These are phyloP conservation scores for Micromesistius poutassou DNA, from an alignment of 2,797 vertebrate species.

Conservation along the genomic window DNA sequence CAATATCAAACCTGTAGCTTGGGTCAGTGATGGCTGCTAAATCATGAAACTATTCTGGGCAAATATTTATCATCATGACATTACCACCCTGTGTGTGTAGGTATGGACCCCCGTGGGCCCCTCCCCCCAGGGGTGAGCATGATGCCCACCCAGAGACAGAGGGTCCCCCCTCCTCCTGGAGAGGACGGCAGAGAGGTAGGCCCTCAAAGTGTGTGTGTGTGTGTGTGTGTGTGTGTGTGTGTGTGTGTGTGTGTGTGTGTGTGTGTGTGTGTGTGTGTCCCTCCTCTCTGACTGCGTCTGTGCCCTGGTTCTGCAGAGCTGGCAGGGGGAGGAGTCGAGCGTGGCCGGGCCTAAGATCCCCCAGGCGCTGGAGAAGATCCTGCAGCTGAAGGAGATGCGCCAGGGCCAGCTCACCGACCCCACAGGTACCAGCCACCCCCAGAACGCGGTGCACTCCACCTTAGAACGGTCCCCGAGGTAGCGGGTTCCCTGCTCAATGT, in stretches of 20 bases:
- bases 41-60: too few relatives aligned
- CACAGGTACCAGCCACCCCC: constrained; percentile 52
- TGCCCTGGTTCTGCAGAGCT: constrained; percentile 40
- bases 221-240: not conserved
- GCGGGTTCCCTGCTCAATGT: too few relatives aligned
- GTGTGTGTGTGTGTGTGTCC: not conserved
- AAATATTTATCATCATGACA: not conserved
- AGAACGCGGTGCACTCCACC: too few relatives aligned
- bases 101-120: constrained; percentile 65
- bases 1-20: not conserved
- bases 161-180: constrained; percentile 84
- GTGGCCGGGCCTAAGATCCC: constrained; percentile 87
- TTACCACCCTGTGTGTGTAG: constrained; percentile 24
- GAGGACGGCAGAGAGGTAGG: constrained; percentile 84
- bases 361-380: constrained; percentile 90
- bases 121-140: constrained; percentile 78
- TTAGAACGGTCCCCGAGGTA: too few relatives aligned
- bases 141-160: constrained; percentile 69
- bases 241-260: not conserved
- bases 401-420: constrained; percentile 84
- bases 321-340: constrained; percentile 80
- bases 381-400: constrained; percentile 91
- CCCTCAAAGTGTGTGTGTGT: not conserved
- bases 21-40: not conserved
- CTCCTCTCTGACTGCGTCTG: not conserved